phyloP scores from a whole-genome alignment of 2,797 vertebrate species.

The Gastrophryne carolinensis region DNA sequence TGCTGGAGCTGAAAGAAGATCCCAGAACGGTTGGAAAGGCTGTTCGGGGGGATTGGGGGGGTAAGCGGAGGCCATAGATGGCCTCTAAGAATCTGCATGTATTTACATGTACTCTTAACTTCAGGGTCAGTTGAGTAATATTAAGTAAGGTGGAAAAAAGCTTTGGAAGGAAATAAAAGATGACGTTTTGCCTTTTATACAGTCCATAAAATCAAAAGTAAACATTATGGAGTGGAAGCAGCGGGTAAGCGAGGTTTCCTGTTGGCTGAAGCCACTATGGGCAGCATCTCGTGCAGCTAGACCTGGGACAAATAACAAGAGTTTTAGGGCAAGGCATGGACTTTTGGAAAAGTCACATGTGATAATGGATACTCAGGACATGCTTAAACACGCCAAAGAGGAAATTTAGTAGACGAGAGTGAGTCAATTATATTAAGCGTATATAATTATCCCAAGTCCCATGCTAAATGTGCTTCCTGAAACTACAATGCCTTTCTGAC shows the following conservation, averaged over 20 bases:
- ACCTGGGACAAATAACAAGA: slow-evolving; percentile 36
- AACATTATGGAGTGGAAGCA: slow-evolving; percentile 12
- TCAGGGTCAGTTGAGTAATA: slow-evolving; percentile 22
- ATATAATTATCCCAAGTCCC: slow-evolving; percentile 46
- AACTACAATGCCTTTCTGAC: slow-evolving; percentile 45
- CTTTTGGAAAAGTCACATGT: slow-evolving; percentile 30
- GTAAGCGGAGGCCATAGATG: too few relatives aligned
- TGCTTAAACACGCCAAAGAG: slow-evolving; percentile 38
- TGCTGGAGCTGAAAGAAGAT: too few relatives aligned
- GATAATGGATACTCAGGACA: slow-evolving; percentile 43
- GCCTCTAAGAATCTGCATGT: too few relatives aligned
- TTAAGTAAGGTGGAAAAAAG: slow-evolving; percentile 9
- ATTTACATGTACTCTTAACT: too few relatives aligned
- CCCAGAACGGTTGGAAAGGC: too few relatives aligned
- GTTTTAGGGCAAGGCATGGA: slow-evolving; percentile 20
- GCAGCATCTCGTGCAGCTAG: slow-evolving; percentile 7
- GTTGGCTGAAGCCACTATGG: slow-evolving; percentile 12
- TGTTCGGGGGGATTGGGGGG: too few relatives aligned
- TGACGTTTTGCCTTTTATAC: slow-evolving; percentile 1
- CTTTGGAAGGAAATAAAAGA: slow-evolving; percentile 18
- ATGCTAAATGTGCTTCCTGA: slow-evolving; percentile 50
- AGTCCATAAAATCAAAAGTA: slow-evolving; percentile 18
- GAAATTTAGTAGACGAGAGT: slow-evolving; percentile 42
- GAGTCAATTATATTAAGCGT: slow-evolving; percentile 44
- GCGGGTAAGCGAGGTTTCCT: slow-evolving; percentile 31